Conservation (phyloP, 2,113 vertebrate genomes). For the Paramisgurnus dabryanus region DNA sequence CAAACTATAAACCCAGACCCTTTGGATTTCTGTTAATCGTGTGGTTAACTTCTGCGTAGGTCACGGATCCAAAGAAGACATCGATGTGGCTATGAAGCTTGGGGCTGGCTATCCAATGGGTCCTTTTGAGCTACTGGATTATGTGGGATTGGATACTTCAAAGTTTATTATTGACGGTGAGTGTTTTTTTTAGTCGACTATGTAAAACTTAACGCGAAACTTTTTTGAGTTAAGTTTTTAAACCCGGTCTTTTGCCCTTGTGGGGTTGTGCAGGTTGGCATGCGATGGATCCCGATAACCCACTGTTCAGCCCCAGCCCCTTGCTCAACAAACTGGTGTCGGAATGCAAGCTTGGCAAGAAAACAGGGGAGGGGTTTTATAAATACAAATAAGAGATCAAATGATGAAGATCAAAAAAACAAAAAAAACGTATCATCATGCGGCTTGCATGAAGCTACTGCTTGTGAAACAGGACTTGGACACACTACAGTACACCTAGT, state of each 20-base stretch:
- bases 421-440: too few species aligned
- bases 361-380: conserved; percentile 94
- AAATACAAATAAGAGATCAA: conserved; percentile 85
- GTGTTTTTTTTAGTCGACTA: conserved; percentile 4
- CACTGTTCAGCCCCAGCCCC: conserved; percentile 79
- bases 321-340: conserved; percentile 85
- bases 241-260: background rate
- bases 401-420: background rate
- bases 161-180: conserved; percentile 95
- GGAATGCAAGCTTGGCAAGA: conserved; percentile 91
- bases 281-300: conserved; percentile 78
- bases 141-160: conserved; percentile 90
- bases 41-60: conserved; percentile 70
- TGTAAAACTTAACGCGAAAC: background rate
- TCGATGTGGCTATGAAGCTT: conserved; percentile 93
- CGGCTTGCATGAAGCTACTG: too few species aligned
- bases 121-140: conserved; percentile 94
- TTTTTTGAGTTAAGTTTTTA: background rate
- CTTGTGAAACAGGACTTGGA: too few species aligned
- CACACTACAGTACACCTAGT: conserved; percentile 8
- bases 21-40: background rate
- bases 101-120: conserved; percentile 97
- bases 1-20: background rate
- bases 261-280: conserved; percentile 81
- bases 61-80: conserved; percentile 96